Evolutionary conservation across 1,140 invertebrate species (phyloP).

Genomic region (Calliopsis andreniformis): DNA sequence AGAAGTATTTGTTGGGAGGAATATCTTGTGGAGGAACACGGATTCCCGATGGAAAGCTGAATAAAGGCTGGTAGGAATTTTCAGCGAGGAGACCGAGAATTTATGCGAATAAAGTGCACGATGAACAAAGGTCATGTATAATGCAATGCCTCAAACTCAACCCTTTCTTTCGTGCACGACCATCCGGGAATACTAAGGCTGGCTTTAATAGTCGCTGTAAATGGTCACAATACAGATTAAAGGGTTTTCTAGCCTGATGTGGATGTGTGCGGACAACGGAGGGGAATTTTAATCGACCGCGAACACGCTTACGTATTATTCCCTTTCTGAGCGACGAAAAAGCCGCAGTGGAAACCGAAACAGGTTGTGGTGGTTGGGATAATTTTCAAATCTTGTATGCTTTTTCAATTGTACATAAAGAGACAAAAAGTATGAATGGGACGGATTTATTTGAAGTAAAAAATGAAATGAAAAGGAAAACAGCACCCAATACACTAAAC

Average conservation of each 20-base stretch:
- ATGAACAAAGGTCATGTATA: slow-evolving; percentile 6
- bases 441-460: too few species aligned
- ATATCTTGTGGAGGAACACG: too few species aligned
- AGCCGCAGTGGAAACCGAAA: not conserved
- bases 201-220: slow-evolving; percentile 75
- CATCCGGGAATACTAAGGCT: slow-evolving; percentile 67
- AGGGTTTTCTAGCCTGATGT: slow-evolving; percentile 56
- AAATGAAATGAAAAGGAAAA: too few species aligned
- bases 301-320: slow-evolving; percentile 66
- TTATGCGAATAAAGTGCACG: slow-evolving; percentile 34
- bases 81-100: not conserved
- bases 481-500: too few species aligned
- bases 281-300: slow-evolving; percentile 68
- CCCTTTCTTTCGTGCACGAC: not conserved
- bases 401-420: too few species aligned
- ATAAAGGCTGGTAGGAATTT: not conserved
- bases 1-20: too few species aligned
- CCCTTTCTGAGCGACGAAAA: not conserved
- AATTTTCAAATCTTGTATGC: too few species aligned
- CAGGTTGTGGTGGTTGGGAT: not conserved
- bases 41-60: not conserved
- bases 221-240: slow-evolving; percentile 74
- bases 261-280: slow-evolving; percentile 39
- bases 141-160: slow-evolving; percentile 47
- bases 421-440: too few species aligned